Base-by-base conservation (phyloP, 2,888 invertebrate species). In the Sussaba pulchella region DNA sequence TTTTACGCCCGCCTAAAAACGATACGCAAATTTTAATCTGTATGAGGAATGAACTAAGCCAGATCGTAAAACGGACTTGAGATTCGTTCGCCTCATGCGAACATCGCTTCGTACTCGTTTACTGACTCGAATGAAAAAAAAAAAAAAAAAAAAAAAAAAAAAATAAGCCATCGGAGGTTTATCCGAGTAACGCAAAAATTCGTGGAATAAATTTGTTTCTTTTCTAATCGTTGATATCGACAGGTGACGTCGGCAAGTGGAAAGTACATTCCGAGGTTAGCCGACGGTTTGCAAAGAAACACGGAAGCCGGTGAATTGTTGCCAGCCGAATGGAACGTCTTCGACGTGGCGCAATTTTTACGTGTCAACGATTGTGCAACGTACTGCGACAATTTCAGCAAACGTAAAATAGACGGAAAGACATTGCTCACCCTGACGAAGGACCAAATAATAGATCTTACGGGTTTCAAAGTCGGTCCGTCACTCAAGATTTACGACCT, bases 391-490 rank as follows among this genome's bases (percentile, higher is more conserved):
- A 93, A 93, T 83, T 95, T 95, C 89, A 93, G 92, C 81, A 93
- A 93, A 88, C 89, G 90, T 94, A 95, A 95, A 91, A 95, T 98
- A 83, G 96, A 96, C 86, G 98, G 99, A 0, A 95, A 96, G 80
- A 95, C 94, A 89, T 93, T 99, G 89, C 93, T 98, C 79, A 94
- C 95, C 83, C 93, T 99, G 78, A 96, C 96, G 64, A 98, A 98
- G 93, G 98, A 98, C 91, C 96, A 98, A 93, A 97, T 99, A 83
- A 95, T 98, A 87, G 96, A 96, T 88, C 93, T 98, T 82, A 95
- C 98, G 24, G 96, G 97, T 85, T 98, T 97, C 95, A 98, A 98
- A 94, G 98, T 99, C 78, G 98, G 98, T 1, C 98, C 98, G 6
- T 98, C 98, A 17, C 92, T 99, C 79, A 98, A 98, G 94, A 98